phyloP scores from a whole-genome alignment of 2,113 vertebrate genomes.

The Malurus elegans region DNA sequence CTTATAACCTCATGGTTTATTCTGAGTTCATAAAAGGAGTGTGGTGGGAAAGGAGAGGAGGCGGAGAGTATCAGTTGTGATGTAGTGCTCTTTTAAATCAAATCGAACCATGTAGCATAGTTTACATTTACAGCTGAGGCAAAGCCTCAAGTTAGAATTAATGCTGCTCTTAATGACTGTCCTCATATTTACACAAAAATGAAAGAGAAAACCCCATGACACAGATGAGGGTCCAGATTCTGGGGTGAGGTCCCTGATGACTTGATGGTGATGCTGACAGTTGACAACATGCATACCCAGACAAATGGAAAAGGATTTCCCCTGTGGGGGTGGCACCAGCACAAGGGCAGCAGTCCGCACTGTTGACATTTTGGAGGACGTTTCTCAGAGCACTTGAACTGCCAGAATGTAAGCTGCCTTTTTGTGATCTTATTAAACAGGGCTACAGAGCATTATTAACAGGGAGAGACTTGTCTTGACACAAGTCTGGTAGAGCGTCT shows the following conservation, averaged over 20 bases:
- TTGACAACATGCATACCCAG: not conserved
- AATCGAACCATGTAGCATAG: fast-evolving
- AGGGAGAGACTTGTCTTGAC: not conserved
- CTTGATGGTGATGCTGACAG: fast-evolving
- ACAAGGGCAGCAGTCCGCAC: not conserved
- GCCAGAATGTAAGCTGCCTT: not conserved
- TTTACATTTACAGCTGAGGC: not conserved
- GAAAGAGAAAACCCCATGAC: not conserved
- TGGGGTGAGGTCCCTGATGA: not conserved
- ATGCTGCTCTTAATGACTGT: not conserved
- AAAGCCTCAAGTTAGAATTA: not conserved
- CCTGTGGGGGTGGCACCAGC: fast-evolving
- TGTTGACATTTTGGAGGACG: not conserved
- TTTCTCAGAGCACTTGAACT: not conserved
- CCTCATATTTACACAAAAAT: not conserved
- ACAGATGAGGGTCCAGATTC: not conserved
- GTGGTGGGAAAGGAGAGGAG: not conserved
- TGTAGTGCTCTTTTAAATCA: not conserved
- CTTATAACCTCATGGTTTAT: not conserved
- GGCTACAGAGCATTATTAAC: not conserved
- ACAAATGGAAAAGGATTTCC: not conserved
- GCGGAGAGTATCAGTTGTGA: not conserved
- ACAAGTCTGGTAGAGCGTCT: not conserved
- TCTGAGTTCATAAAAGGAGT: not conserved
- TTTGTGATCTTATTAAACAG: too few relatives aligned